Evolutionary conservation across 2,888 invertebrate species (phyloP), one percentile per base, ranked within the genome.

Genomic region (Ectobius pallidus): DNA sequence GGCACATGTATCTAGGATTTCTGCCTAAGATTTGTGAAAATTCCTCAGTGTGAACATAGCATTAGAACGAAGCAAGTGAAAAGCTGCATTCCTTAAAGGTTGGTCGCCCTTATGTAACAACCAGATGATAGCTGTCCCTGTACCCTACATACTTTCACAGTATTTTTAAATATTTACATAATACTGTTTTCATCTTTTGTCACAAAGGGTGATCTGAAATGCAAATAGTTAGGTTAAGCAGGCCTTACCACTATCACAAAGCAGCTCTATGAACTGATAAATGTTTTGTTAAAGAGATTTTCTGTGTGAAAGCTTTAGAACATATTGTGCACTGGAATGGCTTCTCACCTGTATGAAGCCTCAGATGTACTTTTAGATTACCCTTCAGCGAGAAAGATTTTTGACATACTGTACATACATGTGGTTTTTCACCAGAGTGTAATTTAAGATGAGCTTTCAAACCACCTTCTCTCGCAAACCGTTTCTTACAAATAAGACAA

Each of bases 351-450:
- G 49, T 49, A 22, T 49, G 49, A 11, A 49, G 20, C 6, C 49
- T 49, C 20, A 22, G 49, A 49, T 49, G 49, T 20, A 49, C 49
- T 49, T 49, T 49, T 1, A 49, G 49, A 11, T 49, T 49, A 2
- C 49, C 49, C 22, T 49, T 49, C 18, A 49, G 20, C 22, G 49
- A 49, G 80, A 92, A 92, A 1, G 92, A 92, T 83, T 92, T 92
- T 79, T 91, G 83, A 81, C 79, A 77, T 69, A 91, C 92, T 87
- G 92, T 89, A 77, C 89, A 90, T 18, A 89, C 88, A 81, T 90
- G 90, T 9, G 90, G 90, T 78, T 90, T 90, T 80, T 89, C 89
- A 62, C 89, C 86, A 71, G 90, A 90, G 78, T 92, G 92, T 73
- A 86, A 87, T 63, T 88, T 49, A 4, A 49, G 49, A n/a, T 49